Conservation (phyloP, 2,113 vertebrate species). For the Zosterops japonicus region DNA sequence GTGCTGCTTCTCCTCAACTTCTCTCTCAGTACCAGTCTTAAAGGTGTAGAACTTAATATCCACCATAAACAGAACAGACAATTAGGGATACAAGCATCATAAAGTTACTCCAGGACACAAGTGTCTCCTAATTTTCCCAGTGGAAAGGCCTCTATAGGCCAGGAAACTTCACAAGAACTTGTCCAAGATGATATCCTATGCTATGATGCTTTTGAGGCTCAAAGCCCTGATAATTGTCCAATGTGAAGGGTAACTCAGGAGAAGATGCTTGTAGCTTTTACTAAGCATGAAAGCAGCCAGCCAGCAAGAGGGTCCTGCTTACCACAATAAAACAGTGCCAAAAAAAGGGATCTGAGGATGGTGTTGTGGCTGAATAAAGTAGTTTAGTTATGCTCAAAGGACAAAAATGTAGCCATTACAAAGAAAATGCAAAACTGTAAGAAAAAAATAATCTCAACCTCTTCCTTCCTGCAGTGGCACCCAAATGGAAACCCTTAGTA, state of each 20-base stretch:
- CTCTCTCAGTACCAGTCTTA: not conserved
- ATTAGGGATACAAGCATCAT: not conserved
- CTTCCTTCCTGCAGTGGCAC: not conserved
- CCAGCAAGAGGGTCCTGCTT: not conserved
- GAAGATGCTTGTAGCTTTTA: not conserved
- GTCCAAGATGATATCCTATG: not conserved
- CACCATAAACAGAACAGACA: not conserved
- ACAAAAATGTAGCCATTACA: not conserved
- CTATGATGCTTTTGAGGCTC: not conserved
- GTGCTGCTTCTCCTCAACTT: not conserved
- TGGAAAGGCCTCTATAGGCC: constrained; percentile 7
- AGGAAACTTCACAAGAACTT: constrained; percentile 20
- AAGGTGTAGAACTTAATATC: not conserved
- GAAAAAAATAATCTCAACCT: not conserved
- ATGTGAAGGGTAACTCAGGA: not conserved
- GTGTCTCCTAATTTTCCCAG: not conserved
- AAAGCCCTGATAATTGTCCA: constrained; percentile 1
- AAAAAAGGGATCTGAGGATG: not conserved
- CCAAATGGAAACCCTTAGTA: not conserved
- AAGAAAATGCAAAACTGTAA: not conserved
- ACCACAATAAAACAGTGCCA: not conserved
- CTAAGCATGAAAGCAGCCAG: not conserved
- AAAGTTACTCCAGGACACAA: not conserved
- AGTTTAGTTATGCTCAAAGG: not conserved
- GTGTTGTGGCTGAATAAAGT: not conserved